Percentiles rank a stretch among this genome's conserved stretches.
Conservation (phyloP, 2,888 invertebrate genomes). For the Ecdyonurus torrentis region DNA sequence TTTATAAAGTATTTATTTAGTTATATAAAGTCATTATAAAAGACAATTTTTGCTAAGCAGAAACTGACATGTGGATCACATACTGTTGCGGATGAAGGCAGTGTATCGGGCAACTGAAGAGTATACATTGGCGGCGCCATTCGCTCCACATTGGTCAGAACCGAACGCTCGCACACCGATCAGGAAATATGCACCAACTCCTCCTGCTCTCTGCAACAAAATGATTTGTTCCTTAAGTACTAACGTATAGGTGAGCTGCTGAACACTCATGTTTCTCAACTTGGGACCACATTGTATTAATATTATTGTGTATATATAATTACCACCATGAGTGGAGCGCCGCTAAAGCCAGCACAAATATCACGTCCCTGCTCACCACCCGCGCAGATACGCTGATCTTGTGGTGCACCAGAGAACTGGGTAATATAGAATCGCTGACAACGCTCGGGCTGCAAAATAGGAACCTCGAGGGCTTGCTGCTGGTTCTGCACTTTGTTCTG, state of each 20-base stretch:
- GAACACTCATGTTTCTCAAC: no score
- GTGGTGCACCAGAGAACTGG: slow-evolving; percentile 21
- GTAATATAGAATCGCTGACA: slow-evolving; percentile 49
- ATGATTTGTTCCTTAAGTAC: background rate
- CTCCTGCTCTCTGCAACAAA: background rate
- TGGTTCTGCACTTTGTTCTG: slow-evolving; percentile 24
- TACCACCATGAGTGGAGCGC: slow-evolving; percentile 48
- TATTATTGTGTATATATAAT: background rate
- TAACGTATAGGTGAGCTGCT: no score
- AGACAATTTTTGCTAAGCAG: no score
- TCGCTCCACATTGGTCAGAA: slow-evolving; percentile 56
- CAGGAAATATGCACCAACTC: slow-evolving; percentile 24
- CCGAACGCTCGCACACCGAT: slow-evolving; percentile 66
- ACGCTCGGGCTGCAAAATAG: slow-evolving; percentile 43
- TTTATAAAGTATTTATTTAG: background rate
- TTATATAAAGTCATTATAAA: background rate
- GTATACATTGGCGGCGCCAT: slow-evolving; percentile 59
- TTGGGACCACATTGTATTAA: background rate
- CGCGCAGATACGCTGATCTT: slow-evolving; percentile 49
- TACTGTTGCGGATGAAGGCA: slow-evolving; percentile 45
- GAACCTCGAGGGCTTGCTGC: slow-evolving; percentile 46
- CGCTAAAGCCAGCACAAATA: slow-evolving; percentile 65
- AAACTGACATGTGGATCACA: no score
- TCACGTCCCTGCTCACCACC: slow-evolving; percentile 57
- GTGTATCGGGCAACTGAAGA: slow-evolving; percentile 56